A percentile compares a stretch with the other conserved stretches of the same genome.
These are phyloP conservation scores for Mesorhabditis belari DNA, from an alignment of 2,888 invertebrate genomes.

Conservation along the genomic window DNA sequence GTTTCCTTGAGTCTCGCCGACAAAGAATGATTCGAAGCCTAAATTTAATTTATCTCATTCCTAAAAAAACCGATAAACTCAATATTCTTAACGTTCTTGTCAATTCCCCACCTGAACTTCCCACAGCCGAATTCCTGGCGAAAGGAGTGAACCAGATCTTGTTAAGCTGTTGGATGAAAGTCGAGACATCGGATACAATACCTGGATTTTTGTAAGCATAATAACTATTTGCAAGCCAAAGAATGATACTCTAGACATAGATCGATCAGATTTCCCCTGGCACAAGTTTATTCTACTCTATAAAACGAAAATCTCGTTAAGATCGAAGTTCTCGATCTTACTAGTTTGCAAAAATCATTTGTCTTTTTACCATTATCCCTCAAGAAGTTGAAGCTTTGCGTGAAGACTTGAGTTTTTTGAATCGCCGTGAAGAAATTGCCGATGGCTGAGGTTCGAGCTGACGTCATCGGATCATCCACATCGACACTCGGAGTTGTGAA, in stretches of 20 bases:
- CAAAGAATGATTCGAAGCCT: conserved; percentile 40
- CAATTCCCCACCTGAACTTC: conserved; percentile 19
- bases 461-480: conserved; percentile 6
- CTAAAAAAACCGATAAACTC: neutral
- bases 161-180: conserved; percentile 26
- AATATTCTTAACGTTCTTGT: no score
- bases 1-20: conserved; percentile 25
- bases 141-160: conserved; percentile 36
- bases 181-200: conserved; percentile 10
- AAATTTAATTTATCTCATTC: no score
- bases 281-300: no score
- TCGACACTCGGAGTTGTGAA: conserved; percentile 20
- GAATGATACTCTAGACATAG: no score
- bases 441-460: conserved; percentile 15
- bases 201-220: neutral
- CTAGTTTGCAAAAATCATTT: neutral
- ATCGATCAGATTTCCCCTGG: no score
- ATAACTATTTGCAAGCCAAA: no score
- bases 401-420: conserved; percentile 18
- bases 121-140: conserved; percentile 15
- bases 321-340: no score
- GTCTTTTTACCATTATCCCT: conserved; percentile 7
- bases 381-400: conserved; percentile 20
- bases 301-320: no score
- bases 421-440: conserved; percentile 19